Evolutionary conservation across 2,113 vertebrate genomes (phyloP).

Genomic region (Charina bottae): DNA sequence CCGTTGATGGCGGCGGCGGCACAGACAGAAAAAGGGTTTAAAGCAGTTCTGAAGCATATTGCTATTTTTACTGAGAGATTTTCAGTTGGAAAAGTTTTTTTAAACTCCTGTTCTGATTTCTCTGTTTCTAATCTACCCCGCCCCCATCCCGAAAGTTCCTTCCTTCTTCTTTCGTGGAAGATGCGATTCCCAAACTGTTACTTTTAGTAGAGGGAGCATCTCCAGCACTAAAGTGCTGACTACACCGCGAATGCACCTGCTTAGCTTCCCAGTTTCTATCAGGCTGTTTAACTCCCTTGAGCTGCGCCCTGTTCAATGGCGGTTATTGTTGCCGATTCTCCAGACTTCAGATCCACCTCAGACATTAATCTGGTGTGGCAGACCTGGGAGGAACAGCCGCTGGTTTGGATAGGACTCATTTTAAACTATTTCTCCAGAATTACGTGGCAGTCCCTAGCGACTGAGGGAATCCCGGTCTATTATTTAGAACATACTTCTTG

Average conservation of each 20-base stretch:
- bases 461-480: neutral
- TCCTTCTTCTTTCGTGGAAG: neutral
- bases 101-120: neutral
- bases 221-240: neutral
- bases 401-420: neutral
- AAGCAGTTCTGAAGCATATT: neutral
- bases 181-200: neutral
- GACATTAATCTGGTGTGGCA: neutral
- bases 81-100: neutral
- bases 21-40: neutral
- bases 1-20: neutral
- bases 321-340: neutral
- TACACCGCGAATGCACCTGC: neutral
- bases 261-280: neutral
- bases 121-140: neutral
- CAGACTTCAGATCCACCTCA: too few relatives aligned
- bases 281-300: neutral
- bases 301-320: neutral
- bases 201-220: neutral
- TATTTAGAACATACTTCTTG: neutral
- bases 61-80: neutral
- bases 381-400: neutral
- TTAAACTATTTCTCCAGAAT: neutral
- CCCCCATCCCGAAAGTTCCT: neutral
- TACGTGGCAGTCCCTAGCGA: neutral